Base-by-base conservation (phyloP, 1,140 invertebrate genomes). In the Drosophila nikananu region DNA sequence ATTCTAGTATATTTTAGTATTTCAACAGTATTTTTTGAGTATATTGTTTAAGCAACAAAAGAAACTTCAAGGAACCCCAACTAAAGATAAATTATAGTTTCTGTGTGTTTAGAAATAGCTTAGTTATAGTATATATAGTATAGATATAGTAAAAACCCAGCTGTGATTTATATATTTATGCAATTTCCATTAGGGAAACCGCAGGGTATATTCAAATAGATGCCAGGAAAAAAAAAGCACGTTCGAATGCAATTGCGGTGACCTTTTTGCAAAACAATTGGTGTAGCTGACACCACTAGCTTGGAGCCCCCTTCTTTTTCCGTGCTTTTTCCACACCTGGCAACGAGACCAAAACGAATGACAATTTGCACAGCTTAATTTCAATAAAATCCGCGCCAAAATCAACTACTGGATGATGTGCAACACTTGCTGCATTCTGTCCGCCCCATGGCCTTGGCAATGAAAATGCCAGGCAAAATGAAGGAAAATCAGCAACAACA, bases 401-500 rank as follows among this genome's bases (percentile, higher is more conserved):
- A 74, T 41, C 32, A 37, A 41, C 44, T 27, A 10, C 30, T 46
- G 48, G 49, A 54, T 27, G 30, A 25, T 25, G 46, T n/a, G 46
- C 44, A 70, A 19, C 27, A 42, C 39, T 74, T 51, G 49, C 48
- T 27, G 37, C 52, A 32, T 27, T 27, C 49, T 7, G 15, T 52
- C 37, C 42, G 37, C 51, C 52, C 61, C 57, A 76, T 74, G 80
- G 77, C 83, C 83, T 87, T 87, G 83, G 68, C 83, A 87, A 83
- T 87, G 83, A 87, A 80, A 71, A 65, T 54, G 54, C 19, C 39
- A 37, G 23, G 67, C 39, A 60, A 71, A 71, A 49, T 39, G 27
- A 59, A 71, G 30, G 44, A 60, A 68, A 59, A 52, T 51, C 65
- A 60, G 52, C 52, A 55, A n/a, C n/a, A n/a, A 37, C 52, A 61